These are phyloP conservation scores for Dione vanillae DNA, from an alignment of 2,888 invertebrate genomes.

Conservation along the genomic window DNA sequence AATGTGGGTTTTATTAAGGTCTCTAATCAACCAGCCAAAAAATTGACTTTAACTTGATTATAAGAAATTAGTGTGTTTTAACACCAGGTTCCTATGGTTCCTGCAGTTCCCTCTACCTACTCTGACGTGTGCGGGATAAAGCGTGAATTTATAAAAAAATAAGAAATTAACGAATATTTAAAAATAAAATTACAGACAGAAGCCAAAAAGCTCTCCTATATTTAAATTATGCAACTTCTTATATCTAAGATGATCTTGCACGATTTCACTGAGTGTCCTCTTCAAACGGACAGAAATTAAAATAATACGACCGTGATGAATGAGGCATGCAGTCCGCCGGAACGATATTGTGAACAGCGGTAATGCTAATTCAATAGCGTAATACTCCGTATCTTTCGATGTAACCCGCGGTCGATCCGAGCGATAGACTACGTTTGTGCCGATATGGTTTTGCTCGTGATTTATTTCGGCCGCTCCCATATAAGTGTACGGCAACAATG, in stretches of 20 bases:
- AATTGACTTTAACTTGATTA: conserved; percentile 44
- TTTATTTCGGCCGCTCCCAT: conserved; percentile 82
- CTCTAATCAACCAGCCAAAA: conserved; percentile 71
- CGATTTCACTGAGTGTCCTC: conserved; percentile 59
- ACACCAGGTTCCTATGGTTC: no score
- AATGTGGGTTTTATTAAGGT: conserved; percentile 76
- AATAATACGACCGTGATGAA: conserved; percentile 71
- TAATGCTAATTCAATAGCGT: conserved; percentile 83
- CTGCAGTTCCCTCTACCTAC: no score
- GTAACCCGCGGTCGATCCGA: conserved; percentile 70
- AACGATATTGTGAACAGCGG: conserved; percentile 74
- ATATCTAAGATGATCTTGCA: conserved; percentile 71
- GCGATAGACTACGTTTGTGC: conserved; percentile 76
- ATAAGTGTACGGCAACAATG: conserved; percentile 82
- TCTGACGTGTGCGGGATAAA: no score
- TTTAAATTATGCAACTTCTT: conserved; percentile 68
- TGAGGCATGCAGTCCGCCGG: conserved; percentile 60
- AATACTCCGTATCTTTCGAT: conserved; percentile 74
- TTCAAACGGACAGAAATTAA: conserved; percentile 64
- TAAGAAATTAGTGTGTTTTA: conserved; percentile 38
- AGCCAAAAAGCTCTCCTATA: conserved; percentile 59
- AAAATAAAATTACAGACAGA: no score
- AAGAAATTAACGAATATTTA: no score
- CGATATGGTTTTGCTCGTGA: conserved; percentile 82
- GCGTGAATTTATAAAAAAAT: no score